Conservation (phyloP, 2,797 vertebrate genomes). For the Xiphorhynchus erythropygius region DNA sequence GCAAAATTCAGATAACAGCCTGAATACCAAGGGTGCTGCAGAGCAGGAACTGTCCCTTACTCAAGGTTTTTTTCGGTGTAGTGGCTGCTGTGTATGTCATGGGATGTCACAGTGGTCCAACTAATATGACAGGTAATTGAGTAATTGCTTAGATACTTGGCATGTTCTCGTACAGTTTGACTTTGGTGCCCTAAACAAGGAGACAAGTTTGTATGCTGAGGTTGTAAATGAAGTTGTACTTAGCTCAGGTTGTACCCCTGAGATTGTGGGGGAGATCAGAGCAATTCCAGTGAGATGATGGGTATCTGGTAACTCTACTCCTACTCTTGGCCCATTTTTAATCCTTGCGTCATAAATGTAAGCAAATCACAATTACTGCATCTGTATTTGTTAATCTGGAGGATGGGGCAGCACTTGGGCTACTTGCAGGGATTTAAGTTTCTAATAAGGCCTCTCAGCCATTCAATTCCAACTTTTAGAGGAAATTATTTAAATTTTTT, state of each 20-base stretch:
- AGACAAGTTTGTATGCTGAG: neutral
- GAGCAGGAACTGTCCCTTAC: neutral
- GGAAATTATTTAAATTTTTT: neutral
- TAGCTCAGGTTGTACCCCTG: neutral
- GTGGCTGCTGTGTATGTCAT: neutral
- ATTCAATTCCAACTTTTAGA: neutral
- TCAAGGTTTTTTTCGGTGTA: fast-evolving
- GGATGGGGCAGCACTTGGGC: neutral
- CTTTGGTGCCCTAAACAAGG: neutral
- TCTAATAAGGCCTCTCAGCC: neutral
- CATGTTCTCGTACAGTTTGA: neutral
- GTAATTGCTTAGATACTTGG: neutral
- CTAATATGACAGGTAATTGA: neutral
- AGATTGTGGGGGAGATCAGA: neutral
- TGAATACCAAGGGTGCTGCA: neutral
- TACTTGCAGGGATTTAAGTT: neutral
- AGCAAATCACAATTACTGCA: neutral
- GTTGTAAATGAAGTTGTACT: neutral
- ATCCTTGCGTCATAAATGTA: neutral
- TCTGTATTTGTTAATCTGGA: neutral
- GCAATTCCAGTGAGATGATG: neutral
- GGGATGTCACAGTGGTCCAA: neutral
- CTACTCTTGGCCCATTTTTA: neutral
- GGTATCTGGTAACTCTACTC: neutral
- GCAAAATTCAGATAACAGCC: neutral